Conservation (phyloP, 2,797 vertebrate species). For the Antrozous pallidus region DNA sequence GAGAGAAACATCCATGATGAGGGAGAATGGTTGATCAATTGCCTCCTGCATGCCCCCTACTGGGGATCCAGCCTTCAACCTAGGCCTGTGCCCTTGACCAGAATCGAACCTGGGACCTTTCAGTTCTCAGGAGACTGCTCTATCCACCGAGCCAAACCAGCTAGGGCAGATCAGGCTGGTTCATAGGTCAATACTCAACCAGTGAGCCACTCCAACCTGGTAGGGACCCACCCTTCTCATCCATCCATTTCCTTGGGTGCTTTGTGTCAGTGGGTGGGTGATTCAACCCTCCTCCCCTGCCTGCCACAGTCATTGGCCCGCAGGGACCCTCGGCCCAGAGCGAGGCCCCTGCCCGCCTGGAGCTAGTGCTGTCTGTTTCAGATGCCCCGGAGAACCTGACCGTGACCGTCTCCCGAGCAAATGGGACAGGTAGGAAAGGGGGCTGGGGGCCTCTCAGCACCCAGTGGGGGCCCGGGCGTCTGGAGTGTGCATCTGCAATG, state of each 20-base stretch:
- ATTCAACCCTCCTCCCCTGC: fast-evolving
- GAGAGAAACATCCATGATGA: no score
- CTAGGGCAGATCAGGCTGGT: no score
- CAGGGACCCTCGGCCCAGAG: not conserved
- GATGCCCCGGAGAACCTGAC: constrained; percentile 55
- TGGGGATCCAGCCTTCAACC: no score
- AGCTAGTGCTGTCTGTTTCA: constrained; percentile 23
- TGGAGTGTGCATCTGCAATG: fast-evolving
- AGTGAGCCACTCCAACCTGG: no score
- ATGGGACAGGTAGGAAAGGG: constrained; percentile 47
- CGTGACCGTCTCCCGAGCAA: constrained; percentile 11
- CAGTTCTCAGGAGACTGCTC: no score
- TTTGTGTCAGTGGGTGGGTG: not conserved
- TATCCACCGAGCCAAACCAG: no score
- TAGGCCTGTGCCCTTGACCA: no score
- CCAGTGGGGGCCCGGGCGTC: fast-evolving
- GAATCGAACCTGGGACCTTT: no score
- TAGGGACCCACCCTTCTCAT: not conserved
- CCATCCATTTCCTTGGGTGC: not conserved
- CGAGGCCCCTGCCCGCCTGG: not conserved
- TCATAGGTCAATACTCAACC: no score
- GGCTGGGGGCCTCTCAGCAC: not conserved
- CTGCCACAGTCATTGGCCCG: not conserved
- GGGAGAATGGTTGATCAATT: no score
- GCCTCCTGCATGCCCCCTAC: no score